phyloP scores from a whole-genome alignment of 2,797 vertebrate species.

The Darevskia nairensis region DNA sequence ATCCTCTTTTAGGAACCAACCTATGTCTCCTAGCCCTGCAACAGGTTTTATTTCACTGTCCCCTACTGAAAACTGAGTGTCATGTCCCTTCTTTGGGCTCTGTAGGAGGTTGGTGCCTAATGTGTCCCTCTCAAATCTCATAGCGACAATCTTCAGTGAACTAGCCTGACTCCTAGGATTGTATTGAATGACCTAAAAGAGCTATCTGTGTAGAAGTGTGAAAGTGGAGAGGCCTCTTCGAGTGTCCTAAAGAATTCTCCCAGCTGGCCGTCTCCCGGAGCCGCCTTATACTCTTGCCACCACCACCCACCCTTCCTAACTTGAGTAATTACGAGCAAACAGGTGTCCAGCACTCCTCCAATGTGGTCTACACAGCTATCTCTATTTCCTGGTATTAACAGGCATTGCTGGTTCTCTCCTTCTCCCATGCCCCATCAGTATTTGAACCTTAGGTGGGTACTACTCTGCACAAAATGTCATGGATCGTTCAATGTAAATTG shows the following conservation, averaged over 20 bases:
- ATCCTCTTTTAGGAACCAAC: neutral
- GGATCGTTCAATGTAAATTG: neutral
- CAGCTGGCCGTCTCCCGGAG: neutral
- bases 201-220: constrained; percentile 39
- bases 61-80: neutral
- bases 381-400: neutral
- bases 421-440: neutral
- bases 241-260: constrained; percentile 7
- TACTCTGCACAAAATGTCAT: neutral
- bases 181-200: constrained; percentile 71
- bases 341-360: neutral
- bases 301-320: neutral
- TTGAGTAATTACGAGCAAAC: constrained; percentile 22
- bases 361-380: neutral
- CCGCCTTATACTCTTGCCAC: neutral
- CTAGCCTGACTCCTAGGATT: constrained; percentile 14
- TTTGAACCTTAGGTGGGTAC: neutral
- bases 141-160: constrained; percentile 47
- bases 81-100: neutral
- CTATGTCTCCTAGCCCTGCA: neutral
- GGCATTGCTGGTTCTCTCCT: neutral
- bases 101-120: neutral
- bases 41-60: neutral
- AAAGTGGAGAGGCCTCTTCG: constrained; percentile 69
- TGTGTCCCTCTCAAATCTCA: constrained; percentile 62